Evolutionary conservation across 2,888 invertebrate genomes (phyloP).

Genomic region (Fragum sueziense): DNA sequence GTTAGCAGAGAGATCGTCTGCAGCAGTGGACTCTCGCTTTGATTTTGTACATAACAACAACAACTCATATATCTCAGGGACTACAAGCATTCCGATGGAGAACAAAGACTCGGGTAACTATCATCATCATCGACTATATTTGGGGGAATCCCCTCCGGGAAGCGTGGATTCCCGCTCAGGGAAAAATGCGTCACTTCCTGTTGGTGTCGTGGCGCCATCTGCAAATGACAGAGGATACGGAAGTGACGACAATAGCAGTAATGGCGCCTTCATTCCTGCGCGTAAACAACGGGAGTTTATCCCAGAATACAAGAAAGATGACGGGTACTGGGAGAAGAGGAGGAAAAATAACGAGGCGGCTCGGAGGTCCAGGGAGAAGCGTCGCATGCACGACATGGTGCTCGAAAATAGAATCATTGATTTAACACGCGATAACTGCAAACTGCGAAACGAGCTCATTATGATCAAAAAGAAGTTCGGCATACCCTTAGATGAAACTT

Average conservation of each 20-base stretch:
- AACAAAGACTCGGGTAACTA: slow-evolving; percentile 14
- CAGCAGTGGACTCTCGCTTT: not conserved
- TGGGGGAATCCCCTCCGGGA: slow-evolving; percentile 12
- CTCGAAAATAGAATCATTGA: slow-evolving; percentile 96
- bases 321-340: slow-evolving; percentile 98
- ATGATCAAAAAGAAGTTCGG: slow-evolving; percentile 92
- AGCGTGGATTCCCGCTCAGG: slow-evolving; percentile 49
- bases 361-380: slow-evolving; percentile 97
- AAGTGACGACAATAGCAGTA: slow-evolving; percentile 34
- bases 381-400: slow-evolving; percentile 97
- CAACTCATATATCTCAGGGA: slow-evolving; percentile 34
- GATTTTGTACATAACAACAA: slow-evolving; percentile 25
- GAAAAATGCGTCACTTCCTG: slow-evolving; percentile 52
- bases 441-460: slow-evolving; percentile 94
- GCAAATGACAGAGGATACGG: slow-evolving; percentile 40
- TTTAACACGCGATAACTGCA: slow-evolving; percentile 95
- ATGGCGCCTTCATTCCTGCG: slow-evolving; percentile 83
- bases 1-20: slow-evolving; percentile 47
- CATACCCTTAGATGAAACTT: slow-evolving; percentile 69
- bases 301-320: slow-evolving; percentile 95
- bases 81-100: not conserved
- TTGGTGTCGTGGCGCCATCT: slow-evolving; percentile 66
- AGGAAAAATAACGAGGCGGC: slow-evolving; percentile 98
- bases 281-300: slow-evolving; percentile 98
- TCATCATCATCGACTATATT: slow-evolving; percentile 7